Conservation (phyloP, 2,113 vertebrate genomes). For the Rhipidura dahli region DNA sequence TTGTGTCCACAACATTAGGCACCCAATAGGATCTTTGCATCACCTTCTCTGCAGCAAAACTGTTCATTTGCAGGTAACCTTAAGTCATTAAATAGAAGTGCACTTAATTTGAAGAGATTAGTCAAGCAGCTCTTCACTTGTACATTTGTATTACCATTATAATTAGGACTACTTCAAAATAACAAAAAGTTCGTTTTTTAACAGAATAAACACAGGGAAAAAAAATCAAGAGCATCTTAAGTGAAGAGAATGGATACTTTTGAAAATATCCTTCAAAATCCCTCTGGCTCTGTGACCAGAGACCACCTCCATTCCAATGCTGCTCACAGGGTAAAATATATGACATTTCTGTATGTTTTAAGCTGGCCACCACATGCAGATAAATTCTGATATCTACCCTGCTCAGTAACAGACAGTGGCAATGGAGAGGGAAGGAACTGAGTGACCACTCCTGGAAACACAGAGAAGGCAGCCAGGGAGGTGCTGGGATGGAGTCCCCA, state of each 20-base stretch:
- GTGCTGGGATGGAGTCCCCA: neutral
- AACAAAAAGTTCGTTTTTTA: slow-evolving; percentile 41
- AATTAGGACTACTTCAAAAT: slow-evolving; percentile 54
- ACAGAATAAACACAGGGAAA: neutral
- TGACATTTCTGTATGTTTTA: neutral
- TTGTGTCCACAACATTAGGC: neutral
- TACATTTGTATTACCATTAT: slow-evolving; percentile 28
- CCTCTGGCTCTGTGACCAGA: neutral
- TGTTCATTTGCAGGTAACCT: slow-evolving; percentile 47
- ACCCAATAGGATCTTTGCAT: neutral
- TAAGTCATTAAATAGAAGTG: slow-evolving; percentile 52
- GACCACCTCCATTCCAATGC: neutral
- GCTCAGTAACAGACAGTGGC: neutral
- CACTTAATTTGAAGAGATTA: slow-evolving; percentile 66
- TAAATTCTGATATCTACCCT: neutral
- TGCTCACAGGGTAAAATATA: neutral
- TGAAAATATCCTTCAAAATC: neutral
- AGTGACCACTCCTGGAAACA: neutral
- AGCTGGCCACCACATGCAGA: neutral
- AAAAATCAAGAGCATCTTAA: neutral
- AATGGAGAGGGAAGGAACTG: neutral
- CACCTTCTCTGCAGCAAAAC: neutral
- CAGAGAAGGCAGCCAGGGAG: neutral
- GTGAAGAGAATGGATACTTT: neutral
- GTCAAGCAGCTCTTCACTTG: slow-evolving; percentile 50